Evolutionary conservation across 2,113 vertebrate genomes (phyloP), one percentile per base, ranked within the genome.

Genomic region (Polypterus senegalus): DNA sequence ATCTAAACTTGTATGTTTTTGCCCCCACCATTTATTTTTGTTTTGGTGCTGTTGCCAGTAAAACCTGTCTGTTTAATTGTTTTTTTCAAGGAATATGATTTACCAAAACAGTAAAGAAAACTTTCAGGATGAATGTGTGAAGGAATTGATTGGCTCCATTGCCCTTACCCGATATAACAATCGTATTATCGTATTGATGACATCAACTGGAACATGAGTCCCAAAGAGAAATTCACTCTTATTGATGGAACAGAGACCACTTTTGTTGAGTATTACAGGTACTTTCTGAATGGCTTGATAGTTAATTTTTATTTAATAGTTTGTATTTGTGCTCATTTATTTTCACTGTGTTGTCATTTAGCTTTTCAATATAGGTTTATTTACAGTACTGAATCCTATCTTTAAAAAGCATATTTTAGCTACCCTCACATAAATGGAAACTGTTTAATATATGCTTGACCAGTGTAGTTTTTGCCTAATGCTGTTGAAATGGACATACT

Each of bases 121-220:
- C 46, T 98, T 99, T 71, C 87, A 89, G 71, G 88, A 94, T 0
- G 89, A 92, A 61, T 96, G 93, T 68, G 77, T 63, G 63, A 95
- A 94, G 71, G 85, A 91, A 71, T 78, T 99, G 59, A 64, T 93
- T 3, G 95, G 95, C 45, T 83, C 53, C 59, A 84, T 93, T 3
- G 78, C 97, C 44, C 88, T 99, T 74, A 97, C 96, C 0, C 90
- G 91, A 47, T 99, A 98, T 66, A 99, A 99, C 69, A 95, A 99
- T 73, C 90, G 86, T 55, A 97, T 4, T 98, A 99, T 52, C 89
- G 88, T 4, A 70, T 98, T 4, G 92, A 97, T 0, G 89, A 83
- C 74, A 89, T 98, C 7, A 89, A 92, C 66, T 98, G 95, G 95
- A 74, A 80, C 68, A 97, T 88, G 74, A 92, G 82, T 3, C 93